Percentiles rank a stretch among this genome's conserved stretches.
phyloP scores from a whole-genome alignment of 2,888 invertebrate species.

The Leucophora obtusa region DNA sequence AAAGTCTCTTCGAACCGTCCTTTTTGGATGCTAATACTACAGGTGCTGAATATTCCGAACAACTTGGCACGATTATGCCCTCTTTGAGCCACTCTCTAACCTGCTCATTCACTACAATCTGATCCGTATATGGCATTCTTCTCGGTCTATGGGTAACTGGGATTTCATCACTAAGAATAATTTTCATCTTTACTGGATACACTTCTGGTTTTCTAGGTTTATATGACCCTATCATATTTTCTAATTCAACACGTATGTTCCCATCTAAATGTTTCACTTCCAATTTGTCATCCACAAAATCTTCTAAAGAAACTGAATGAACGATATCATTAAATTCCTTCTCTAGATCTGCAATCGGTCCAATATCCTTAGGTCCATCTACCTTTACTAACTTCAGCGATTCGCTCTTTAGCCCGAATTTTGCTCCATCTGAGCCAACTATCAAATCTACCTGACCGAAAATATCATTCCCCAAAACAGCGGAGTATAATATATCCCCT shows the following conservation, averaged over 20 bases:
- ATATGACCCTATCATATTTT: background rate
- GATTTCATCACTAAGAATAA: slow-evolving; percentile 1
- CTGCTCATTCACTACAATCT: background rate
- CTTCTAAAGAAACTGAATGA: background rate
- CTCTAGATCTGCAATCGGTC: background rate
- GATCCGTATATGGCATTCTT: slow-evolving; percentile 13
- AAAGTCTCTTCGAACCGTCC: slow-evolving; percentile 47
- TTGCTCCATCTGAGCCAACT: background rate
- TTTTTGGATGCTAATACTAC: slow-evolving; percentile 7
- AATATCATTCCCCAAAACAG: slow-evolving; percentile 35
- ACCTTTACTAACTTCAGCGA: background rate
- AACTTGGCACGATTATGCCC: slow-evolving; percentile 4
- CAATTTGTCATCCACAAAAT: background rate
- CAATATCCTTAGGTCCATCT: background rate
- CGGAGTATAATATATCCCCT: slow-evolving; percentile 18
- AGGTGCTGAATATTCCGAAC: background rate
- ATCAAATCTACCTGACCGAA: background rate
- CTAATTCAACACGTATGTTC: background rate
- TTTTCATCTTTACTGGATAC: slow-evolving; percentile 20
- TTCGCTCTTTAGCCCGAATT: background rate
- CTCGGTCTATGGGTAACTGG: slow-evolving; percentile 11
- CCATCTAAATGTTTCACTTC: background rate
- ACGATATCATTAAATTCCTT: background rate
- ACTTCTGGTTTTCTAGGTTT: background rate
- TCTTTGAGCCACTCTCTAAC: slow-evolving; percentile 24